phyloP scores from a whole-genome alignment of 2,888 invertebrate genomes.

The Phortica okadai region DNA sequence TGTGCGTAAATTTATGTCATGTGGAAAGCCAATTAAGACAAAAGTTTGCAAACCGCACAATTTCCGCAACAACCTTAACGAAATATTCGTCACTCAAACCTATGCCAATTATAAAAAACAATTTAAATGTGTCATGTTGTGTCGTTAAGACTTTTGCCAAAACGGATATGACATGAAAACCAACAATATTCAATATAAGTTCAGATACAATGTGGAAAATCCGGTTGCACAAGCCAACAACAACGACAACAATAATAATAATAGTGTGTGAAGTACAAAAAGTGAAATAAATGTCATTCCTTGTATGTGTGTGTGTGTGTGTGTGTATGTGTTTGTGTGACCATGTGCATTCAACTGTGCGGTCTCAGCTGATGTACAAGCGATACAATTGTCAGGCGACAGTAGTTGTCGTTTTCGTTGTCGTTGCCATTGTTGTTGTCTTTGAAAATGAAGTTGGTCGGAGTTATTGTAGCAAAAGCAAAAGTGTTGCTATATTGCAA shows the following conservation, averaged over 20 bases:
- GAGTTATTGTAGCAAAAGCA: background rate
- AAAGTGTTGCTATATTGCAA: background rate
- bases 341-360: background rate
- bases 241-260: constrained; percentile 27
- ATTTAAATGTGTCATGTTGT: background rate
- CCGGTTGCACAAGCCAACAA: constrained; percentile 10
- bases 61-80: constrained; percentile 8
- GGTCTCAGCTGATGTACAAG: constrained; percentile 45
- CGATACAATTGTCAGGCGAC: constrained; percentile 48
- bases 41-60: background rate
- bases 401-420: background rate
- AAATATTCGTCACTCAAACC: background rate
- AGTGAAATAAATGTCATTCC: constrained; percentile 39
- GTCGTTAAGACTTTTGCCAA: background rate
- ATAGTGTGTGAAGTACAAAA: constrained; percentile 17
- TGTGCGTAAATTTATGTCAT: background rate
- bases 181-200: background rate
- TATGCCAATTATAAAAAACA: background rate
- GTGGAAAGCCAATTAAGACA: background rate
- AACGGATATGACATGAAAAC: constrained; percentile 24
- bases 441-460: background rate
- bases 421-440: background rate
- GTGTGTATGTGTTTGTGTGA: constrained; percentile 19
- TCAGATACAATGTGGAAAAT: background rate
- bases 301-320: constrained; percentile 1